These are phyloP conservation scores for Cacoxenus indagator DNA, from an alignment of 2,888 invertebrate genomes.

Conservation along the genomic window DNA sequence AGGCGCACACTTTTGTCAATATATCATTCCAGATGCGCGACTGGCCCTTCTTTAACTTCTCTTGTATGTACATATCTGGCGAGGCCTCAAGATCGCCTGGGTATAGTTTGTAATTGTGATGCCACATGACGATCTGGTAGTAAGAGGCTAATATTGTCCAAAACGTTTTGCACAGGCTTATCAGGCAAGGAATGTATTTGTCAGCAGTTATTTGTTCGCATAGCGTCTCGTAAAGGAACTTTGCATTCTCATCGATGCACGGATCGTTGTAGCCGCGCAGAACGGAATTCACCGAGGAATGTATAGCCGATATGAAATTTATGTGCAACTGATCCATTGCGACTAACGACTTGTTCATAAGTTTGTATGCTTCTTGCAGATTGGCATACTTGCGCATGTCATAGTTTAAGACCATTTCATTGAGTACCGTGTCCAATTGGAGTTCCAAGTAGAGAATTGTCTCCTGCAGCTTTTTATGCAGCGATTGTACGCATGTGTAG, in stretches of 20 bases:
- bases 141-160: constrained; percentile 86
- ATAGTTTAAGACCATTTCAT: constrained; percentile 79
- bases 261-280: constrained; percentile 72
- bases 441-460: constrained; percentile 92
- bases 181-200: constrained; percentile 77
- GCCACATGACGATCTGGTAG: constrained; percentile 73
- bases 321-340: constrained; percentile 96
- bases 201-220: constrained; percentile 74
- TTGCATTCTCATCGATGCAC: constrained; percentile 73
- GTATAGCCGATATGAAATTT: constrained; percentile 94
- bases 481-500: constrained; percentile 91
- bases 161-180: constrained; percentile 88
- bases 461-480: constrained; percentile 89
- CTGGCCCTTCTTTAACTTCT: constrained; percentile 90
- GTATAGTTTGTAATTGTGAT: constrained; percentile 69
- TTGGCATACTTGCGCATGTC: constrained; percentile 85
- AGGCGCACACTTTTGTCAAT: constrained; percentile 88
- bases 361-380: constrained; percentile 87
- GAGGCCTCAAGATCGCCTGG: constrained; percentile 68
- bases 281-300: constrained; percentile 79
- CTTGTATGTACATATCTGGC: constrained; percentile 84
- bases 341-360: constrained; percentile 91
- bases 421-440: constrained; percentile 87
- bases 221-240: constrained; percentile 83
- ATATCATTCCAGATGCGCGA: constrained; percentile 94